Conservation (phyloP, 2,113 vertebrate species). For the Syngnathus typhle region DNA sequence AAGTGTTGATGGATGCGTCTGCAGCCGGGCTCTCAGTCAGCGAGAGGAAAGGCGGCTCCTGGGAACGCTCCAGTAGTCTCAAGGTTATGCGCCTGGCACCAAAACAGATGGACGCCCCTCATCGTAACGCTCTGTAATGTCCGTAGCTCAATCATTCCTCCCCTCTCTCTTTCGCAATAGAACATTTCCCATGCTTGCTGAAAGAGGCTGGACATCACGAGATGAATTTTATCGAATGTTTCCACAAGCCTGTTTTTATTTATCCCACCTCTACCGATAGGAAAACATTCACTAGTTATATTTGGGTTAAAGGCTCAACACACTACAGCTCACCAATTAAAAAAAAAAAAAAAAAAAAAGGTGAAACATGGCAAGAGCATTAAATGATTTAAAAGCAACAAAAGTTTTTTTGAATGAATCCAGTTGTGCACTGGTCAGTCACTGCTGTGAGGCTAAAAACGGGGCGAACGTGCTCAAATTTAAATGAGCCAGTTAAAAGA, state of each 20-base stretch:
- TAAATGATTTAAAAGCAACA: neutral
- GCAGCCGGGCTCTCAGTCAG: slow-evolving; percentile 35
- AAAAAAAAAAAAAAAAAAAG: too few species aligned
- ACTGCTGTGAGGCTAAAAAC: too few species aligned
- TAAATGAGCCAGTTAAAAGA: neutral
- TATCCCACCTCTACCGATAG: too few species aligned
- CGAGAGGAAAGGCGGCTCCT: slow-evolving; percentile 36
- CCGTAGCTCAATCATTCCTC: slow-evolving; percentile 58
- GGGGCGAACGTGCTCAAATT: neutral
- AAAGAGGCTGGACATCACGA: slow-evolving; percentile 8
- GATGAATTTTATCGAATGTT: slow-evolving; percentile 8
- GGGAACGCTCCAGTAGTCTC: slow-evolving; percentile 54
- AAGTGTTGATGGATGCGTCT: slow-evolving; percentile 63
- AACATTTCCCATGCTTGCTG: slow-evolving; percentile 29
- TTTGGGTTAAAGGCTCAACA: too few species aligned
- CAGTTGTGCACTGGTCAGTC: too few species aligned
- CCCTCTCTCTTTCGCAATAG: slow-evolving; percentile 10
- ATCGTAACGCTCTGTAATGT: slow-evolving; percentile 62
- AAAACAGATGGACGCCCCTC: slow-evolving; percentile 65
- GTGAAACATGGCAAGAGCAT: neutral
- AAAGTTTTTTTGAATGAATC: neutral
- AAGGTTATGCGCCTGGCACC: slow-evolving; percentile 61
- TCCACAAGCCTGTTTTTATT: slow-evolving; percentile 12
- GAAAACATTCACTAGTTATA: too few species aligned
- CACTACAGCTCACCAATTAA: too few species aligned